Percentiles rank a stretch among this genome's conserved stretches.
Conservation (phyloP, 1,140 invertebrate genomes). For the Pomacea maculata region DNA sequence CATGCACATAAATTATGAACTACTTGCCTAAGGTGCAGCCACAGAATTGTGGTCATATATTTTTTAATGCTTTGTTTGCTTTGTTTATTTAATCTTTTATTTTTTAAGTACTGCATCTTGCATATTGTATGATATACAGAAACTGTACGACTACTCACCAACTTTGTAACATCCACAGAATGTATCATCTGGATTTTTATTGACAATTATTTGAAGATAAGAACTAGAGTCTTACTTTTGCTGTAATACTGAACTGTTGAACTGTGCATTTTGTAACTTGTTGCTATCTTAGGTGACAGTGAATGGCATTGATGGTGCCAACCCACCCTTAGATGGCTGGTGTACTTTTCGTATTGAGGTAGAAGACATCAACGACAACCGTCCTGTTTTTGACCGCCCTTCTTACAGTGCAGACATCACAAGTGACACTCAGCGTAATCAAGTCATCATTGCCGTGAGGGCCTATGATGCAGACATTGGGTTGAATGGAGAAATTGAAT, state of each 20-base stretch:
- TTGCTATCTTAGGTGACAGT: constrained; percentile 43
- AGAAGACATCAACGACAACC: constrained; percentile 90
- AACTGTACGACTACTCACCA: too few relatives aligned
- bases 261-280: neutral
- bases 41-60: too few relatives aligned
- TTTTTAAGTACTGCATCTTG: too few relatives aligned
- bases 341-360: constrained; percentile 76
- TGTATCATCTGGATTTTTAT: too few relatives aligned
- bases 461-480: constrained; percentile 56
- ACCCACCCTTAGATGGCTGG: constrained; percentile 46
- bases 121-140: too few relatives aligned
- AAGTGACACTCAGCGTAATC: constrained; percentile 18
- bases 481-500: constrained; percentile 50
- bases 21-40: too few relatives aligned
- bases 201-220: too few relatives aligned
- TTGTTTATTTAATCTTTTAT: too few relatives aligned
- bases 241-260: neutral
- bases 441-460: constrained; percentile 42
- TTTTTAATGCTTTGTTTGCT: too few relatives aligned
- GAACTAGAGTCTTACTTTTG: too few relatives aligned
- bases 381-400: constrained; percentile 77
- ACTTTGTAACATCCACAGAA: too few relatives aligned
- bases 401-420: constrained; percentile 19
- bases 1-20: too few relatives aligned
- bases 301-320: constrained; percentile 48